Conservation (phyloP, 2,797 vertebrate species). For the Telmatherina bonti region DNA sequence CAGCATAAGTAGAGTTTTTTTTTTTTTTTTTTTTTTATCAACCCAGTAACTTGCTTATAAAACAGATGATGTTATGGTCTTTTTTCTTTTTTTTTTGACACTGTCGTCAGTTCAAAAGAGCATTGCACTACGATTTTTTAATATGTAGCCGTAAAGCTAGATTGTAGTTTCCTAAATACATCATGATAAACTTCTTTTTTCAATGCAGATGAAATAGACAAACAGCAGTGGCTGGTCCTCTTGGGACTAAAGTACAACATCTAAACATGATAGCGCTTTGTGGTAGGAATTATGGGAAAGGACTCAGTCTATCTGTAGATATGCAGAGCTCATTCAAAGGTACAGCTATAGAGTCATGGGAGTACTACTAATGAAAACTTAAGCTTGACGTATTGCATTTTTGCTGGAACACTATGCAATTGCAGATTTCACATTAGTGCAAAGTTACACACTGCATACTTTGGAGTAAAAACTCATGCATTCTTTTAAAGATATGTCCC, state of each 20-base stretch:
- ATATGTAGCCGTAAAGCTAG: not conserved
- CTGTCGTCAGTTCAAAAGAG: too few relatives aligned
- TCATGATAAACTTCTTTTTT: not conserved
- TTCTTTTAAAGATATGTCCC: not conserved
- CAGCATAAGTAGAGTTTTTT: not conserved
- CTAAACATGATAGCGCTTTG: too few relatives aligned
- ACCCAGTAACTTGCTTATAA: not conserved
- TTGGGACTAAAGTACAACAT: too few relatives aligned
- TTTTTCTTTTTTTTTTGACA: not conserved
- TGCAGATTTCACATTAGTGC: too few relatives aligned
- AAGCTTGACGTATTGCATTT: not conserved
- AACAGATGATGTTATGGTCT: not conserved
- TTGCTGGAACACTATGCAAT: not conserved
- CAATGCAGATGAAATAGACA: not conserved
- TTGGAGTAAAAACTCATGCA: not conserved
- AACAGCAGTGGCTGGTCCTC: too few relatives aligned
- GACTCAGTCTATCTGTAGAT: not conserved
- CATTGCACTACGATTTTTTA: too few relatives aligned
- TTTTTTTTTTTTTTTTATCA: too few relatives aligned
- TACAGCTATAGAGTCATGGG: not conserved
- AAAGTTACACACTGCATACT: not conserved
- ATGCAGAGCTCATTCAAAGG: not conserved
- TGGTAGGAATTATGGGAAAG: too few relatives aligned
- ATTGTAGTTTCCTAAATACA: not conserved
- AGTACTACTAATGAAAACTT: not conserved